Percentiles rank a stretch among this genome's conserved stretches.
Conservation (phyloP, 2,797 vertebrate species). For the Coendou prehensilis region DNA sequence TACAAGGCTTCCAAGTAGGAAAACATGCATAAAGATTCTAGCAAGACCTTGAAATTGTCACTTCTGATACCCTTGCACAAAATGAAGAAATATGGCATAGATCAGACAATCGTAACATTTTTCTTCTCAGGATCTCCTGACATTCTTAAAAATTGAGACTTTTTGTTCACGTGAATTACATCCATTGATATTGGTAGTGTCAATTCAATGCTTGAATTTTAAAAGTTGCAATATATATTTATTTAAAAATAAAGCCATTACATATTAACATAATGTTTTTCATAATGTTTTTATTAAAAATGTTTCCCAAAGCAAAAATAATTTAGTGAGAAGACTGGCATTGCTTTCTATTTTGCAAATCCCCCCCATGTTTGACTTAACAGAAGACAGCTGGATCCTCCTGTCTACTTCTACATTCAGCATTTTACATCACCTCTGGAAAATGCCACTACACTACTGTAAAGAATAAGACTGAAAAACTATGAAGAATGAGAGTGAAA, state of each 20-base stretch:
- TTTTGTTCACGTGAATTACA: neutral
- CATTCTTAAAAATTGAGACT: neutral
- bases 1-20: neutral
- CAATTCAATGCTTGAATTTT: neutral
- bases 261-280: neutral
- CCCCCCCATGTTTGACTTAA: neutral
- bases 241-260: conserved; percentile 17
- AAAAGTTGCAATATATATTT: neutral
- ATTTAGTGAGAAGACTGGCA: neutral
- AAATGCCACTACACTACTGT: neutral
- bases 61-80: neutral
- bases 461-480: neutral
- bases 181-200: neutral
- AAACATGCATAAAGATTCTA: neutral
- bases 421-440: neutral
- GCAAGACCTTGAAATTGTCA: neutral
- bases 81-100: neutral
- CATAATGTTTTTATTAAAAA: neutral
- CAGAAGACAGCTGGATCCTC: neutral
- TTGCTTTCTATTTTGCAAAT: neutral
- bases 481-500: neutral
- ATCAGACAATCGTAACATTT: neutral
- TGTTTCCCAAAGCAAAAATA: conserved; percentile 18
- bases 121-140: neutral
- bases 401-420: neutral